Percentiles rank a stretch among this genome's conserved stretches.
Evolutionary conservation across 2,888 invertebrate genomes (phyloP).

Genomic region (Ophion obscuratus): DNA sequence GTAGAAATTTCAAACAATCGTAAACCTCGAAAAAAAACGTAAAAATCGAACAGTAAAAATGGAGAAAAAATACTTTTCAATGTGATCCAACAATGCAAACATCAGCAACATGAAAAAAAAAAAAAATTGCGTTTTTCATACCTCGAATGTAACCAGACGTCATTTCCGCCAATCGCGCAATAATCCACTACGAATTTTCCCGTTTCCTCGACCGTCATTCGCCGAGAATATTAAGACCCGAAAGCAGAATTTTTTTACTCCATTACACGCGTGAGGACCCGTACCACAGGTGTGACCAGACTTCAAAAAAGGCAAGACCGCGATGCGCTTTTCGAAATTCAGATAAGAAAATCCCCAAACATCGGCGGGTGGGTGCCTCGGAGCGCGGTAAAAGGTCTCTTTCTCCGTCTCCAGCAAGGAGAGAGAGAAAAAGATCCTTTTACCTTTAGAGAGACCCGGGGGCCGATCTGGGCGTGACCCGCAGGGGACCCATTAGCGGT

Average conservation of each 20-base stretch:
- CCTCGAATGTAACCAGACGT: no score
- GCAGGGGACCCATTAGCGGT: constrained; percentile 77
- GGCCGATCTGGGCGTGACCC: constrained; percentile 70
- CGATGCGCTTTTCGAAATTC: constrained; percentile 37
- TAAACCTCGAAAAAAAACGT: no score
- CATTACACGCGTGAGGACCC: neutral
- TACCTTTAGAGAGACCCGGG: constrained; percentile 47
- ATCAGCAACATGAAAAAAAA: no score
- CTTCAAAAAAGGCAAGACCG: constrained; percentile 13
- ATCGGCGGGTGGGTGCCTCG: constrained; percentile 8
- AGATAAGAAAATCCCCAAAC: constrained; percentile 57
- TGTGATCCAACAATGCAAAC: no score
- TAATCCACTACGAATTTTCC: neutral
- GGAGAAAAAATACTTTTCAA: no score
- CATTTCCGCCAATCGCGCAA: neutral
- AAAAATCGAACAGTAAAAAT: no score
- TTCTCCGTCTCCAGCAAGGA: constrained; percentile 12
- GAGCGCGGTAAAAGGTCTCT: constrained; percentile 26
- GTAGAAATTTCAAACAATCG: no score
- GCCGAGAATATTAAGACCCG: neutral
- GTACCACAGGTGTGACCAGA: constrained; percentile 3
- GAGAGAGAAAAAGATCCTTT: constrained; percentile 41
- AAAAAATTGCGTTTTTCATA: no score
- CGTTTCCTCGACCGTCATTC: neutral
- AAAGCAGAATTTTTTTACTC: neutral